Conservation (phyloP, 2,113 vertebrate species). For the Acanthisitta chloris region DNA sequence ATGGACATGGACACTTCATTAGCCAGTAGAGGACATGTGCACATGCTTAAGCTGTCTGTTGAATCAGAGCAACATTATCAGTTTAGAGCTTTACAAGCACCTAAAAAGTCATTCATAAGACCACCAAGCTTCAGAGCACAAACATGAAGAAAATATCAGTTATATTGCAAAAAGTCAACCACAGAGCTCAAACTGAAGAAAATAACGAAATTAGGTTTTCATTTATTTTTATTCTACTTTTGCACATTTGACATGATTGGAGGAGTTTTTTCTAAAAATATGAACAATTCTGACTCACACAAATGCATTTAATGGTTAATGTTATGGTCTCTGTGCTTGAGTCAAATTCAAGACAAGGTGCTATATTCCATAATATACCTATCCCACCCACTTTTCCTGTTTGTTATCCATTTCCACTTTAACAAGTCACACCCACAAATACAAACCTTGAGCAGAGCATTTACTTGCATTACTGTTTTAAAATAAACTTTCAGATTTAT, state of each 20-base stretch:
- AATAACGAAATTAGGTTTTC: background rate
- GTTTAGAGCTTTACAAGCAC: background rate
- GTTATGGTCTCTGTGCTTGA: background rate
- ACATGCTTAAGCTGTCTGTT: background rate
- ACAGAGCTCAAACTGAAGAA: background rate
- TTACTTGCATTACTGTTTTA: background rate
- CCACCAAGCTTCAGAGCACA: background rate
- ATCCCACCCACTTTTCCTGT: background rate
- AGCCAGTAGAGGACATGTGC: background rate
- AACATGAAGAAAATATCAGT: background rate
- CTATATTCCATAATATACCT: background rate
- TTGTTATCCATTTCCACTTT: background rate
- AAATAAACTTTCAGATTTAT: background rate
- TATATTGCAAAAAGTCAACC: background rate
- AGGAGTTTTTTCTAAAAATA: background rate
- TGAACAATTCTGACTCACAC: background rate
- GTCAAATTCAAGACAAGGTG: background rate
- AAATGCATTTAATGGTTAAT: background rate
- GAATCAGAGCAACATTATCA: background rate
- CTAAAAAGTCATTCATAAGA: background rate
- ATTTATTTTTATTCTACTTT: background rate
- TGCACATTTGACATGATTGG: background rate
- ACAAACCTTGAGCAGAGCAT: background rate
- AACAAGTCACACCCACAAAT: background rate
- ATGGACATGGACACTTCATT: background rate